Evolutionary conservation across 2,888 invertebrate species (phyloP).

Genomic region (Idaea straminata): DNA sequence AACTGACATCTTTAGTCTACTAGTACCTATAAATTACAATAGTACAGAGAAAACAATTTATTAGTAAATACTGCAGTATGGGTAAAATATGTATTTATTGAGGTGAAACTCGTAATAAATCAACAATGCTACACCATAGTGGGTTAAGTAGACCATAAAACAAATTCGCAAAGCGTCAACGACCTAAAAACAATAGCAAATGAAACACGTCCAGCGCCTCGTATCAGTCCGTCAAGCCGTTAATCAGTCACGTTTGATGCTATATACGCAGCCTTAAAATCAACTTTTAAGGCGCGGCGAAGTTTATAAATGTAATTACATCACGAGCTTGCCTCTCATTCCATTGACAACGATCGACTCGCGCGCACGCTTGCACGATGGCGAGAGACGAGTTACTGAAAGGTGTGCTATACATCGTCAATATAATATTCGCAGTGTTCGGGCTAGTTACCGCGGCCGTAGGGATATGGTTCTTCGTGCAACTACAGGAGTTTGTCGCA

Average conservation of each 20-base stretch:
- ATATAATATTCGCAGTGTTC: conserved; percentile 69
- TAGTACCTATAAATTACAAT: not conserved
- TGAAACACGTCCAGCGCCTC: conserved; percentile 12
- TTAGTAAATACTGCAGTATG: not conserved
- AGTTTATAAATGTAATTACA: conserved; percentile 68
- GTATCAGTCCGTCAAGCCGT: conserved; percentile 22
- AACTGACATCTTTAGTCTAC: not conserved
- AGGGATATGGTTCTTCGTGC: conserved; percentile 76
- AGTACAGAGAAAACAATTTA: not conserved
- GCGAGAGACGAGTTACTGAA: conserved; percentile 69
- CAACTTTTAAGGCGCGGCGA: conserved; percentile 40
- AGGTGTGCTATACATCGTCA: conserved; percentile 64
- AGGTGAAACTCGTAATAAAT: not conserved
- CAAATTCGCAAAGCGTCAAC: conserved; percentile 8
- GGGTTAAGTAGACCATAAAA: conserved; percentile 6
- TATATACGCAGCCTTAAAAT: conserved; percentile 22
- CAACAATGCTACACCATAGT: not conserved
- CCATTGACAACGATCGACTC: conserved; percentile 50
- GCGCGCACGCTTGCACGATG: conserved; percentile 56
- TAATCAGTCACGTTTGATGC: conserved; percentile 30
- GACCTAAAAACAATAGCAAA: conserved; percentile 12
- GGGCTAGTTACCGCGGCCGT: conserved; percentile 68
- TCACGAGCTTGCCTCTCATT: conserved; percentile 60
- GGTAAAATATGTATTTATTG: not conserved
- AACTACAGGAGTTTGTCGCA: conserved; percentile 65